These are phyloP conservation scores for Seriola dumerili DNA, from an alignment of 2,113 vertebrate genomes.

Conservation along the genomic window DNA sequence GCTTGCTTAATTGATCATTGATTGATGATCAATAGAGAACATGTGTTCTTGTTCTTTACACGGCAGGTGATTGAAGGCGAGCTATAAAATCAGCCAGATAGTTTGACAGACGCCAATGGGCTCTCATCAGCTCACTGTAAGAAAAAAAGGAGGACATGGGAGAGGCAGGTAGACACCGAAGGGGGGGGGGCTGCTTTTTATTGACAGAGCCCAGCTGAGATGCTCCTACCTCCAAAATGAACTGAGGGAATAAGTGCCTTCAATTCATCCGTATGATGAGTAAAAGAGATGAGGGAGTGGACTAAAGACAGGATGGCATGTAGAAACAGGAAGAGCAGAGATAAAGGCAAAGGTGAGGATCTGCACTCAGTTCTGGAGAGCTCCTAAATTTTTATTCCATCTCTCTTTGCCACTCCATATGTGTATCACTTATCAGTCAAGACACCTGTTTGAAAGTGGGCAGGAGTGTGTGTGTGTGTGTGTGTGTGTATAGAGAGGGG, in stretches of 20 bases:
- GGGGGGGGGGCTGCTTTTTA: not conserved
- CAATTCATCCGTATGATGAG: slow-evolving; percentile 8
- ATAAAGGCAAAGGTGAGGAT: slow-evolving; percentile 48
- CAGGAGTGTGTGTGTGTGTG: slow-evolving; percentile 42
- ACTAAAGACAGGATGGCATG: slow-evolving; percentile 25
- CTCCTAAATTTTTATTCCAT: slow-evolving; percentile 36
- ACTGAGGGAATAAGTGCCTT: slow-evolving; percentile 24
- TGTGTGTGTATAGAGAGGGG: too few relatives aligned
- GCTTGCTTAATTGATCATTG: slow-evolving; percentile 89
- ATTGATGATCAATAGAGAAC: slow-evolving; percentile 85
- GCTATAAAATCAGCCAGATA: slow-evolving; percentile 82
- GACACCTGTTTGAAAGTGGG: slow-evolving; percentile 76
- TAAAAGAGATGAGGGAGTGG: slow-evolving; percentile 15
- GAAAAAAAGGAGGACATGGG: slow-evolving; percentile 7
- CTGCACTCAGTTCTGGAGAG: slow-evolving; percentile 25
- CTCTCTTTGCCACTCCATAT: slow-evolving; percentile 44
- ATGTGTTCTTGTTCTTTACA: slow-evolving; percentile 83
- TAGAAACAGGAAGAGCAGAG: slow-evolving; percentile 33
- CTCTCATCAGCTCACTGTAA: slow-evolving; percentile 59
- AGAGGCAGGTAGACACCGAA: not conserved
- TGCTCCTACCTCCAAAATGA: slow-evolving; percentile 19
- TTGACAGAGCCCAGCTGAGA: slow-evolving; percentile 9
- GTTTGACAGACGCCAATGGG: slow-evolving; percentile 79
- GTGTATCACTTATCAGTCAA: slow-evolving; percentile 72
- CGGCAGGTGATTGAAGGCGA: slow-evolving; percentile 82